These are phyloP conservation scores for Clarias magur DNA, from an alignment of 2,113 vertebrate genomes.

Conservation along the genomic window DNA sequence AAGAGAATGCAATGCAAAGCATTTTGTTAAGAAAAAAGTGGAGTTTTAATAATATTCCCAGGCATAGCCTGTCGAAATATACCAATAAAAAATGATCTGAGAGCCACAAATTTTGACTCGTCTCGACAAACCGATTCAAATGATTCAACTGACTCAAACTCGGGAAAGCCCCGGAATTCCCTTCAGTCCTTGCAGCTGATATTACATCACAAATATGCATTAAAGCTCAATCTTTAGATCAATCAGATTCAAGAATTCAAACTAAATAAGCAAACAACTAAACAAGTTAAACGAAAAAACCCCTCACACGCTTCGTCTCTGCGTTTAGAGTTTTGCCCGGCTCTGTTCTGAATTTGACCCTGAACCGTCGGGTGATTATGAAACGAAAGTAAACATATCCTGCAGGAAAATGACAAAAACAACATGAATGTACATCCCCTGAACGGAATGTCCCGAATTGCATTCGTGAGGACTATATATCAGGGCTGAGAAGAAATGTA, in stretches of 20 bases:
- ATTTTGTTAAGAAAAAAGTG: not conserved
- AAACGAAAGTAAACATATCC: not conserved
- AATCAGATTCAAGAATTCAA: not conserved
- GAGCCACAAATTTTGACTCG: not conserved
- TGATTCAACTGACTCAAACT: not conserved
- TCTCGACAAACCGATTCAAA: not conserved
- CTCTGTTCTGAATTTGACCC: not conserved
- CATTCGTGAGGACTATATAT: not conserved
- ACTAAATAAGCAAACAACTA: not conserved
- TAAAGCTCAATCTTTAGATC: not conserved
- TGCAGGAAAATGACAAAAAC: not conserved
- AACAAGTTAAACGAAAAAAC: not conserved
- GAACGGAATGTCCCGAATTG: not conserved
- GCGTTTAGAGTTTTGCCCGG: not conserved
- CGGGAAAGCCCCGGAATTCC: not conserved
- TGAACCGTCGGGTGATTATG: constrained; percentile 1
- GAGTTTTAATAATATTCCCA: not conserved
- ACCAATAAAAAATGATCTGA: not conserved
- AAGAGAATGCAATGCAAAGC: not conserved
- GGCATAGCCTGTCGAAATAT: not conserved
- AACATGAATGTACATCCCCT: not conserved
- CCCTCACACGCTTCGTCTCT: not conserved
- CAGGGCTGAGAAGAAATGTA: not conserved
- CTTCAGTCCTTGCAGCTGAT: not conserved
- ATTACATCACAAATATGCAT: not conserved